Evolutionary conservation across 1,140 invertebrate genomes (phyloP).

Genomic region (Hyles euphorbiae): DNA sequence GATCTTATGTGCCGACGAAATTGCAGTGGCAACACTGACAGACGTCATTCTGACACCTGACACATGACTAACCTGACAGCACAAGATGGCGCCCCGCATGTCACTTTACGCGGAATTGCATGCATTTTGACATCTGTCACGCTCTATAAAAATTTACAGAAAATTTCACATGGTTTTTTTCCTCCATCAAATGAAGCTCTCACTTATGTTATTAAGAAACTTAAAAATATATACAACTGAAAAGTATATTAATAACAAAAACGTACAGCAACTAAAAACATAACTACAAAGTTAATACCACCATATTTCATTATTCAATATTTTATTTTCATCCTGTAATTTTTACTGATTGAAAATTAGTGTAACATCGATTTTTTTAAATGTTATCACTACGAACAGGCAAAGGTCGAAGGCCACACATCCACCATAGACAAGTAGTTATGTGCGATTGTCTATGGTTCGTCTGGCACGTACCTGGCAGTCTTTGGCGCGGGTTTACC

Average conservation of each 20-base stretch:
- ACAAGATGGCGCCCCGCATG: conserved; percentile 58
- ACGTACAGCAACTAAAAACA: conserved; percentile 13
- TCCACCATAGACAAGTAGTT: background rate
- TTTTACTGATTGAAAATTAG: no score
- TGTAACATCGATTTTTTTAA: no score
- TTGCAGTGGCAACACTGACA: conserved; percentile 16
- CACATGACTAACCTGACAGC: conserved; percentile 54
- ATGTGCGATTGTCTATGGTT: no score
- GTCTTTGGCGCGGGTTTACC: conserved; percentile 89
- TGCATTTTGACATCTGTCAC: conserved; percentile 68
- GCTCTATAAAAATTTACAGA: conserved; percentile 61
- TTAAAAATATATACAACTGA: conserved; percentile 22
- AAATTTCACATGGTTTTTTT: conserved; percentile 10
- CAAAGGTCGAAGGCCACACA: background rate
- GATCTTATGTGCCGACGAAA: background rate
- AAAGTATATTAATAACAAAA: conserved; percentile 7
- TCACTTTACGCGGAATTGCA: conserved; percentile 61
- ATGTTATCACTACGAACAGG: no score
- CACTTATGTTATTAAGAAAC: conserved; percentile 10
- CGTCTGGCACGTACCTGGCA: conserved; percentile 52
- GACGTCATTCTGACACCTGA: conserved; percentile 45
- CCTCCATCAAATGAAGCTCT: no score
- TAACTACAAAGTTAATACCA: background rate
- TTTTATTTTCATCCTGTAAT: no score
- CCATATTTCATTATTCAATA: no score